Evolutionary conservation across 2,888 invertebrate genomes (phyloP), one percentile per base, ranked within the genome.

Genomic region (Drosophila nigricruria): DNA sequence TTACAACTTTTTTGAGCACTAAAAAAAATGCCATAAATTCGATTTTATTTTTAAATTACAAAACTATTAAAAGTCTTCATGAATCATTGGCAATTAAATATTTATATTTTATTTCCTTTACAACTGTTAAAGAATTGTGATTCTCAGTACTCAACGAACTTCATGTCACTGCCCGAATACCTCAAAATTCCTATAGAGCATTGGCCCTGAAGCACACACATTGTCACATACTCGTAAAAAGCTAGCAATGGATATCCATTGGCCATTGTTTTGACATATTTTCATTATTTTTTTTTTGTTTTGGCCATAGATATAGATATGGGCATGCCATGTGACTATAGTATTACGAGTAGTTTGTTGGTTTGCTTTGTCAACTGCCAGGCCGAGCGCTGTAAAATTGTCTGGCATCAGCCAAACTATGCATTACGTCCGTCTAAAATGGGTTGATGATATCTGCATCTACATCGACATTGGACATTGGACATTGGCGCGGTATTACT

Each of bases 351-450:
- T 50, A 68, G 58, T 73, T 62, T 58, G 54, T 56, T 54, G 20
- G 52, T 16, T 68, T 50, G 25, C 56, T 38, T 73, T 72, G 78
- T 73, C 56, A 65, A 72, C 49, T 60, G 62, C 40, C 58, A 77
- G n/a, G n/a, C n/a, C n/a, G n/a, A n/a, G 60, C 18, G 25, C 45
- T 50, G 38, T 65, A 30, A 64, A 61, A 54, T 58, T 68, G 66
- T 57, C 59, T 53, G 70, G n/a, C 61, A 78, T 70, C 63, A 74
- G 71, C 70, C 74, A 61, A 69, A 78, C 81, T 71, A 79, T 75
- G 72, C 75, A 82, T 72, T 81, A 73, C 65, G 14, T 38, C 27
- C 65, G 14, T 38, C 27, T 59, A 43, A 69, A 78, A 54, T 61
- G 60, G 30, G 38, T 25, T 23, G 38, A 50, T 70, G 70, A 61